These are phyloP conservation scores for Zaprionus ornatus DNA, from an alignment of 1,140 invertebrate species.

Conservation along the genomic window DNA sequence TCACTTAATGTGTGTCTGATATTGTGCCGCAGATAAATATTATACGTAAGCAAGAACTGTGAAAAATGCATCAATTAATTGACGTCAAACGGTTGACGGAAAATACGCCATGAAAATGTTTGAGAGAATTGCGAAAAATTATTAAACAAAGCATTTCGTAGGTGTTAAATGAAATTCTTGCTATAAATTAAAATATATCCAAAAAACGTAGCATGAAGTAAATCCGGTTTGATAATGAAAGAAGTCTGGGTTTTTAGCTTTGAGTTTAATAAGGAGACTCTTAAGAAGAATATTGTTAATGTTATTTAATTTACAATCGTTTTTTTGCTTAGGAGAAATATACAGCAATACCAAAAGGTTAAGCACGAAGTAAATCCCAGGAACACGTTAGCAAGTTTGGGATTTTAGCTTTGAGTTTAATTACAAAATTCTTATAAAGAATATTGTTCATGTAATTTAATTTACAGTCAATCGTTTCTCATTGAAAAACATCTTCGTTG, in stretches of 20 bases:
- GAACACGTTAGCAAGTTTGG: too few relatives aligned
- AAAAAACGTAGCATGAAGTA: background rate
- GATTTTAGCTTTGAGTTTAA: too few relatives aligned
- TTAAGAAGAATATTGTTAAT: too few relatives aligned
- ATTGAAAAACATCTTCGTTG: background rate
- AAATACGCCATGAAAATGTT: background rate
- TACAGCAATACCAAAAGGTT: background rate
- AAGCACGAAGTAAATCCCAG: too few relatives aligned
- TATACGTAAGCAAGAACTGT: background rate
- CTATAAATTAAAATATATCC: background rate
- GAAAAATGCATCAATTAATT: constrained; percentile 25
- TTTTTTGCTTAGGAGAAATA: too few relatives aligned
- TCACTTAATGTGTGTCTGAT: constrained; percentile 35
- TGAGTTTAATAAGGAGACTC: background rate
- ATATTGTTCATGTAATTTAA: too few relatives aligned
- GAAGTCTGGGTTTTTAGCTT: background rate
- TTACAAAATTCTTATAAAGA: too few relatives aligned
- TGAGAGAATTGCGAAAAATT: background rate
- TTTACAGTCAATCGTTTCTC: background rate
- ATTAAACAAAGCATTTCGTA: background rate
- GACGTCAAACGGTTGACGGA: constrained; percentile 18
- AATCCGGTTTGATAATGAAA: background rate
- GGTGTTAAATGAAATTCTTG: background rate
- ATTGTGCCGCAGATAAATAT: constrained; percentile 28
- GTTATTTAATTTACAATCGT: too few relatives aligned